These are phyloP conservation scores for Lypha dubia DNA, from an alignment of 2,888 invertebrate species.

Conservation along the genomic window DNA sequence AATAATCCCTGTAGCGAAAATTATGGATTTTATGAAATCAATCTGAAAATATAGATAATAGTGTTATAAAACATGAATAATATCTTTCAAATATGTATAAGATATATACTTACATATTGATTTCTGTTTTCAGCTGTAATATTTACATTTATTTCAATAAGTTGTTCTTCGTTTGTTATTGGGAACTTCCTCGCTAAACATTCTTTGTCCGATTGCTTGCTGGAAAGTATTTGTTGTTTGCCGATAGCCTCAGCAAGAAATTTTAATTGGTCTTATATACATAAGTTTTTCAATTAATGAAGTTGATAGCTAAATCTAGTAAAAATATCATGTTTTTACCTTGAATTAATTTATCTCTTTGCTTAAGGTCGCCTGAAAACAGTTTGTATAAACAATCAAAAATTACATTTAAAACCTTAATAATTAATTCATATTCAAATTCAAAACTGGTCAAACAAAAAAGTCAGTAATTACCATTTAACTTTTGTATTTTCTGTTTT, in stretches of 20 bases:
- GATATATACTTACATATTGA: background rate
- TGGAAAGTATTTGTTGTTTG: background rate
- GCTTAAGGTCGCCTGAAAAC: background rate
- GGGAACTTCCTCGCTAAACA: background rate
- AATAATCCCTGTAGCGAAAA: background rate
- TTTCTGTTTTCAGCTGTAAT: background rate
- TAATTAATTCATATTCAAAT: background rate
- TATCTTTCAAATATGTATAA: background rate
- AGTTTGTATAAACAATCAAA: background rate
- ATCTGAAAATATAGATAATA: background rate
- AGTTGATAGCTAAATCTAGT: no score
- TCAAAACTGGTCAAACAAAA: no score
- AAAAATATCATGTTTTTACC: no score
- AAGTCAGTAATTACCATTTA: background rate
- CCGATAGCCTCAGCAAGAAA: background rate
- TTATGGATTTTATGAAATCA: no score
- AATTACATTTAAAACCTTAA: background rate
- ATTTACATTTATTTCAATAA: background rate
- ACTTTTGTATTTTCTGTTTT: conserved; percentile 30
- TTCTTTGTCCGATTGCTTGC: background rate
- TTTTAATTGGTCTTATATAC: background rate
- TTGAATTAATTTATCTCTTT: conserved; percentile 23
- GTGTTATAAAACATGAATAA: no score
- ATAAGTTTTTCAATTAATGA: no score
- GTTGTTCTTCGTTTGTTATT: background rate